phyloP scores from a whole-genome alignment of 2,113 vertebrate genomes.

The Mastomys natalensis region DNA sequence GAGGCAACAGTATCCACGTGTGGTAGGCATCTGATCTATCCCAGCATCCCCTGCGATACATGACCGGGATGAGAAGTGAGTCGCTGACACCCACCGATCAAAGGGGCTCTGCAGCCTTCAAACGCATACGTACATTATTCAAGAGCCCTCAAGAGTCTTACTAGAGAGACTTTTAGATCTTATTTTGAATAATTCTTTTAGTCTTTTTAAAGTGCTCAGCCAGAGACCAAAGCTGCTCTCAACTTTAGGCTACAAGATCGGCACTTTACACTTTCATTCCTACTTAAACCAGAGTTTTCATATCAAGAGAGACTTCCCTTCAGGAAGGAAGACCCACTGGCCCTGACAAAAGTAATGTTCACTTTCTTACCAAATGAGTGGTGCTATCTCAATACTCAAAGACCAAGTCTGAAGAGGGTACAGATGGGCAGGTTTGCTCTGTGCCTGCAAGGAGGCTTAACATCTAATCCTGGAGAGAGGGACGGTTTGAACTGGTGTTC shows the following conservation, averaged over 20 bases:
- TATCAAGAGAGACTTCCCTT: conserved; percentile 40
- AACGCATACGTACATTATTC: not conserved
- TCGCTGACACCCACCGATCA: not conserved
- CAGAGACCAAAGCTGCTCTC: conserved; percentile 49
- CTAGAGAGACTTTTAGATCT: conserved; percentile 2
- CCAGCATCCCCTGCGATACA: not conserved
- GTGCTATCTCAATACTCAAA: conserved; percentile 49
- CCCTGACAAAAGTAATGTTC: conserved; percentile 31
- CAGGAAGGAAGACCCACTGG: conserved; percentile 18
- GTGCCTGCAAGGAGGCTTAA: not conserved
- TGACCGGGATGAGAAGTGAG: no score
- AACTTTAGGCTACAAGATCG: conserved; percentile 44
- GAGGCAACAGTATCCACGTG: not conserved
- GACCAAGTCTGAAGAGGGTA: not conserved
- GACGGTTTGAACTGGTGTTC: not conserved
- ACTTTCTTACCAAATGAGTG: conserved; percentile 44
- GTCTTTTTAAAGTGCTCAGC: conserved; percentile 64
- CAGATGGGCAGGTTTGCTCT: not conserved
- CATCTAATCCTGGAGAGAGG: conserved; percentile 22
- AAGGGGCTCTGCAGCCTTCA: not conserved
- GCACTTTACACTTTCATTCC: conserved; percentile 53
- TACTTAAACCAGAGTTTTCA: conserved; percentile 48
- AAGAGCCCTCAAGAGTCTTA: not conserved
- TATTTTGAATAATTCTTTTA: conserved; percentile 66
- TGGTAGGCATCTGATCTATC: not conserved